Evolutionary conservation across 1,140 invertebrate species (phyloP), one percentile per base, ranked within the genome.

Genomic region (Zaprionus gabonicus): DNA sequence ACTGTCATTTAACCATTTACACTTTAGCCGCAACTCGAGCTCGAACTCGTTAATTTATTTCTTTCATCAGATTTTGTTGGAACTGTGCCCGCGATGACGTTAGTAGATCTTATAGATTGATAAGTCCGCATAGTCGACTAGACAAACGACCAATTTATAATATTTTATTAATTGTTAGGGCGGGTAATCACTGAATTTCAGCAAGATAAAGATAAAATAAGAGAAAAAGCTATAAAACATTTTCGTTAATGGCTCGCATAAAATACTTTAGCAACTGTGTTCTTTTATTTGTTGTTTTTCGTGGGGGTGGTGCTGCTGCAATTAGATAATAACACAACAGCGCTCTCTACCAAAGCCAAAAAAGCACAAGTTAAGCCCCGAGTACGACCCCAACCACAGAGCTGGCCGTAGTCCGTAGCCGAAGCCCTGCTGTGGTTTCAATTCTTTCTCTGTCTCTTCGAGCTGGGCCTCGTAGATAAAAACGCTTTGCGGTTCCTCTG

Each of bases 401-500:
- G 20, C 44, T 12, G 20, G 15, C 66, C 53, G 0, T 13, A 55
- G 31, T 55, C 38, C 46, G 46, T 17, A 56, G 23, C 25, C 13
- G 12, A 44, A 60, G 23, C 59, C 38, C 25, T 25, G 46, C 46
- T 51, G 73, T 68, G 69, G 72, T 64, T 71, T 80, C 36, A 49
- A 34, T 78, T 78, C 57, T 31, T 15, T 55, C 44, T 55, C 25
- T 57, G 28, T 58, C 27, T 31, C 44, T 80, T 70, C 63, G 80
- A 38, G 53, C 60, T 83, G 80, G 25, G 84, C 55, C 60, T 74
- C 71, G 63, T 88, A 84, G 83, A 87, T 88, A 87, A 86, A 88
- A 83, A 72, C 56, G 78, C 46, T 87, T 64, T 81, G 83, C 80
- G 81, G 81, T 88, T 78, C 69, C 56, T 28, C 13, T 65, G 41